A percentile compares a stretch with the other conserved stretches of the same genome.
These are phyloP conservation scores for Notothenia rossii DNA, from an alignment of 2,113 vertebrate species.

Conservation along the genomic window DNA sequence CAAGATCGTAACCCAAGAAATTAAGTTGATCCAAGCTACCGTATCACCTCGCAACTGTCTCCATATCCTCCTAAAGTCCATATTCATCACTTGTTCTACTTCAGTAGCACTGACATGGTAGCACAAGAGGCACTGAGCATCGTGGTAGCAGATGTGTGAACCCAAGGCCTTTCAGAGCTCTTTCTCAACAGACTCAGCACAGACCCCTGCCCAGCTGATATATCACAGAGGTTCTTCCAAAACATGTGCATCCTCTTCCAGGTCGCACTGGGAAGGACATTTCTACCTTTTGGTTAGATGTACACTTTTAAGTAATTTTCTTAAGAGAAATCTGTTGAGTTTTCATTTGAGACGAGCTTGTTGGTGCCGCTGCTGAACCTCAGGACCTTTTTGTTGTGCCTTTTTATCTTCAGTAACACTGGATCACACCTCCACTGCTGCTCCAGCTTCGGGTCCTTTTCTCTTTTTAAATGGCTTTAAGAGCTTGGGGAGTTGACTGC, in stretches of 20 bases:
- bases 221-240: background rate
- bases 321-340: constrained; percentile 3
- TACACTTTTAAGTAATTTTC: background rate
- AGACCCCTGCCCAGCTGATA: constrained; percentile 7
- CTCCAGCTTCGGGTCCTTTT: constrained; percentile 30
- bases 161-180: background rate
- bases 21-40: background rate
- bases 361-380: constrained; percentile 67
- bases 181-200: background rate
- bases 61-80: constrained; percentile 6
- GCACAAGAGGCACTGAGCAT: constrained; percentile 33
- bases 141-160: constrained; percentile 25
- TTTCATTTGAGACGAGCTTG: constrained; percentile 23
- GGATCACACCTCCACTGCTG: constrained; percentile 8
- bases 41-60: background rate
- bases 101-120: constrained; percentile 39
- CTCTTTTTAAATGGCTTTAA: constrained; percentile 26
- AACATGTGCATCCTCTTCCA: background rate
- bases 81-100: background rate
- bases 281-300: constrained; percentile 3
- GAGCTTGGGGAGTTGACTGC: constrained; percentile 17
- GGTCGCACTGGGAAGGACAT: background rate
- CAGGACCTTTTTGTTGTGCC: constrained; percentile 77
- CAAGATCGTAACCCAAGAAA: background rate
- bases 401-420: constrained; percentile 50